These are phyloP conservation scores for Potamilus streckersoni DNA, from an alignment of 1,140 invertebrate genomes.

Conservation along the genomic window DNA sequence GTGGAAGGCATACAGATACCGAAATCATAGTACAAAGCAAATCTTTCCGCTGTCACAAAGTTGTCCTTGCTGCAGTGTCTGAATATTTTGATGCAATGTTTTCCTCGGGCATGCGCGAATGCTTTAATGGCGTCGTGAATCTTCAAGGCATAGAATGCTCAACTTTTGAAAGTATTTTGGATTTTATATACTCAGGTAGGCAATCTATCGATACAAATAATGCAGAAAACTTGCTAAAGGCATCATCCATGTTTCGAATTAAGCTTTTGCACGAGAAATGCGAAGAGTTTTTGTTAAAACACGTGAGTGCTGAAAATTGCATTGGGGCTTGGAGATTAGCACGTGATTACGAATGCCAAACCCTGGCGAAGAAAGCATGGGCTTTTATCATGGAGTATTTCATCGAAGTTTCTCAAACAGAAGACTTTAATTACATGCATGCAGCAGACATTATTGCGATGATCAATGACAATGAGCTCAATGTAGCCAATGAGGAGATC, in stretches of 20 bases:
- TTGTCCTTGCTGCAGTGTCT: slow-evolving; percentile 44
- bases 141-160: slow-evolving; percentile 44
- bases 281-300: slow-evolving; percentile 46
- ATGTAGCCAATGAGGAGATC: slow-evolving; percentile 49
- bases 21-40: slow-evolving; percentile 41
- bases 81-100: slow-evolving; percentile 51
- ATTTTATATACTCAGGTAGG: slow-evolving; percentile 51
- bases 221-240: slow-evolving; percentile 47
- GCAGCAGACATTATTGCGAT: slow-evolving; percentile 47
- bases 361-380: slow-evolving; percentile 44
- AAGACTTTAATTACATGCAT: slow-evolving; percentile 46
- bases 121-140: slow-evolving; percentile 41
- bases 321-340: slow-evolving; percentile 52
- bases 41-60: slow-evolving; percentile 43
- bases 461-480: slow-evolving; percentile 49
- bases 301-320: slow-evolving; percentile 43
- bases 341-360: slow-evolving; percentile 44
- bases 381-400: slow-evolving; percentile 46
- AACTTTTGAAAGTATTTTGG: slow-evolving; percentile 53
- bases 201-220: slow-evolving; percentile 49
- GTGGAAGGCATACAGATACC: slow-evolving; percentile 32
- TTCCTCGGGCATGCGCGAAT: slow-evolving; percentile 52
- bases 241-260: slow-evolving; percentile 50
- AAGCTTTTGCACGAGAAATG: slow-evolving; percentile 48
- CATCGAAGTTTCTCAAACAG: slow-evolving; percentile 41